A percentile compares a stretch with the other conserved stretches of the same genome.
phyloP scores from a whole-genome alignment of 2,888 invertebrate species.

The Toxonevra muliebris region DNA sequence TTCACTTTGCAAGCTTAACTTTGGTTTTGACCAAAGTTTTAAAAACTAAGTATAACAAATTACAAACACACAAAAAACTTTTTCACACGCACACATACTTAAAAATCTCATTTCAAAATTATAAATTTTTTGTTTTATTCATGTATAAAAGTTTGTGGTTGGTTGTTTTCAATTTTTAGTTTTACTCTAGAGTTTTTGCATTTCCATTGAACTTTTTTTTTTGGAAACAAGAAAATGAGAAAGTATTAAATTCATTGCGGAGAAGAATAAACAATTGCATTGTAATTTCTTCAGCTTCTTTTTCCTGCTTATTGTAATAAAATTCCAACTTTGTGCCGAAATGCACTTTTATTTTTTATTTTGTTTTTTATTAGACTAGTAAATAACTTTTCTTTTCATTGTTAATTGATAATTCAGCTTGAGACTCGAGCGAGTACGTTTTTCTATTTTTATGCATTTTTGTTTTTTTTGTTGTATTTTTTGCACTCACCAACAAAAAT shows the following conservation, averaged over 20 bases:
- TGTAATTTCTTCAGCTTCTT: too few species aligned
- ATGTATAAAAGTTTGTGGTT: not conserved
- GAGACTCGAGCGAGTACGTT: too few species aligned
- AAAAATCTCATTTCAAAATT: not conserved
- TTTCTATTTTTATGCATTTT: not conserved
- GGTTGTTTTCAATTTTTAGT: not conserved
- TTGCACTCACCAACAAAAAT: conserved; percentile 25
- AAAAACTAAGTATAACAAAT: too few species aligned
- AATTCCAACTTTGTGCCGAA: too few species aligned
- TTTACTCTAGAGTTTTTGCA: too few species aligned
- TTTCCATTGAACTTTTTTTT: too few species aligned
- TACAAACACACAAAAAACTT: too few species aligned
- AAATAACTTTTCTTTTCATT: conserved; percentile 5
- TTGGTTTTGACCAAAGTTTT: too few species aligned
- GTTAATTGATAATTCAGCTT: not conserved
- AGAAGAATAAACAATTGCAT: too few species aligned
- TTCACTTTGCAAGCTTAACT: not conserved
- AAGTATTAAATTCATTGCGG: not conserved
- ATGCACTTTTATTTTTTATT: not conserved
- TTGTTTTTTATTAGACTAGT: conserved; percentile 3
- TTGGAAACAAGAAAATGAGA: not conserved
- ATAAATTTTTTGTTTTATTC: not conserved
- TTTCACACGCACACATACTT: not conserved
- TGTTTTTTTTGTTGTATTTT: not conserved
- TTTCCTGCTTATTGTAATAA: too few species aligned